Evolutionary conservation across 2,113 vertebrate species (phyloP), one percentile per base, ranked within the genome.

Genomic region (Taxidea taxus): DNA sequence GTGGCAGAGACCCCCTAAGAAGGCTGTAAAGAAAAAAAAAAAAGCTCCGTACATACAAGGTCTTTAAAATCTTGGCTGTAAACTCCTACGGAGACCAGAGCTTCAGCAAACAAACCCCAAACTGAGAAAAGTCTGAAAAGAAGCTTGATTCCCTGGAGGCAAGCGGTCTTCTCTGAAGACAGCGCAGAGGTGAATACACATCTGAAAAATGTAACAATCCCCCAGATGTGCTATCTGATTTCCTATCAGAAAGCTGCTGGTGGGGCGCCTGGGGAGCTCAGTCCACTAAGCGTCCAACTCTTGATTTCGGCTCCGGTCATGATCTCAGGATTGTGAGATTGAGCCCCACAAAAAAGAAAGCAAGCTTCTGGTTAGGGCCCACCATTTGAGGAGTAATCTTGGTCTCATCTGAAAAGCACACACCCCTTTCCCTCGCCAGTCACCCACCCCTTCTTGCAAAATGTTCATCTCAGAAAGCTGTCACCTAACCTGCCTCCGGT

Each of bases 21-120:
- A 8, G 14, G 64, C 85, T 47, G 51, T 54, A n/a, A 87, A 49
- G 78, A 87, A 62, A 60, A 56, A 66, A 60, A 2, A 44, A 16
- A 90, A 85, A 1, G 0, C 4, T 60, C 13, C 5, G 21, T 42
- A 11, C n/a, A 34, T 12, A 34, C 0, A 21, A 44, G 9, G 14
- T 10, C 75, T 78, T 82, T 80, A 49, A 16, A 89, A n/a, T n/a
- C 20, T 34, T n/a, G 31, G 25, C 3, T 34, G 1, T 78, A 31
- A 66, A 42, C 15, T 62, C 23, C 62, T 1, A 0, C 7, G 21
- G 20, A 75, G n/a, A 86, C 18, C n/a, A 34, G 31, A 85, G 31
- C 42, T 23, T 66, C 68, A 75, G 25, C 23, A 25, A 68, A 75
- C 4, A 37, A 68, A 49, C 13, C 77, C 23, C 27, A 56, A 72